These are phyloP conservation scores for Choloepus didactylus DNA, from an alignment of 2,797 vertebrate genomes.

Conservation along the genomic window DNA sequence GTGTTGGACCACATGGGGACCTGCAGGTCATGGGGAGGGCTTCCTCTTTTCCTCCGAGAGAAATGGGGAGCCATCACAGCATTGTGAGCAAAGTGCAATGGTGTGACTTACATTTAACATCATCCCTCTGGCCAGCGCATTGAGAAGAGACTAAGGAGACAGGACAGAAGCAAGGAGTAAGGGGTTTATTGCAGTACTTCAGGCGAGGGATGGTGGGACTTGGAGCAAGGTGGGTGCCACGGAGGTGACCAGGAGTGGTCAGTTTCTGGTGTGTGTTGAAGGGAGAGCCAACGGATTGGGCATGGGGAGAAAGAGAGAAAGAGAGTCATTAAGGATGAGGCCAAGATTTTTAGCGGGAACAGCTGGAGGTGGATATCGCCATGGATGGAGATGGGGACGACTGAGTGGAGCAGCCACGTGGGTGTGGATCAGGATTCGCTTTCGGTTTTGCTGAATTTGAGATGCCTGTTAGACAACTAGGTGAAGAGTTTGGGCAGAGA, in stretches of 20 bases:
- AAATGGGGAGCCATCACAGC: neutral
- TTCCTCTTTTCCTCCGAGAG: neutral
- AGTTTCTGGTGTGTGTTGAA: neutral
- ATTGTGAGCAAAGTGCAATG: neutral
- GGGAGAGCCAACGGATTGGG: neutral
- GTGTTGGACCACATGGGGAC: neutral
- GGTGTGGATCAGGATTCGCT: neutral
- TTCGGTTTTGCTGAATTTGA: neutral
- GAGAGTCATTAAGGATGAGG: too few relatives aligned
- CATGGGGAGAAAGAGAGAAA: neutral
- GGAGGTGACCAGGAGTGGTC: neutral
- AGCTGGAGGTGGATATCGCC: neutral
- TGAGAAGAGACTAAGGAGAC: neutral
- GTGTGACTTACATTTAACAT: neutral
- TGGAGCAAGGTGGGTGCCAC: neutral
- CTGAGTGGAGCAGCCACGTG: too few relatives aligned
- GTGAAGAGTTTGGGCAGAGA: too few relatives aligned
- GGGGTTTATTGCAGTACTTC: neutral
- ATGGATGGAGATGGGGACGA: too few relatives aligned
- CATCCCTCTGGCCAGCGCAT: rapidly evolving
- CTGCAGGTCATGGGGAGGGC: neutral
- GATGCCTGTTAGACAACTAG: too few relatives aligned
- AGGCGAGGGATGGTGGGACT: neutral
- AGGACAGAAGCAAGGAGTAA: neutral
- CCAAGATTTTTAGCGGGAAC: neutral